Evolutionary conservation across 2,888 invertebrate genomes (phyloP), one percentile per base, ranked within the genome.

Genomic region (Lochmaea crataegi): DNA sequence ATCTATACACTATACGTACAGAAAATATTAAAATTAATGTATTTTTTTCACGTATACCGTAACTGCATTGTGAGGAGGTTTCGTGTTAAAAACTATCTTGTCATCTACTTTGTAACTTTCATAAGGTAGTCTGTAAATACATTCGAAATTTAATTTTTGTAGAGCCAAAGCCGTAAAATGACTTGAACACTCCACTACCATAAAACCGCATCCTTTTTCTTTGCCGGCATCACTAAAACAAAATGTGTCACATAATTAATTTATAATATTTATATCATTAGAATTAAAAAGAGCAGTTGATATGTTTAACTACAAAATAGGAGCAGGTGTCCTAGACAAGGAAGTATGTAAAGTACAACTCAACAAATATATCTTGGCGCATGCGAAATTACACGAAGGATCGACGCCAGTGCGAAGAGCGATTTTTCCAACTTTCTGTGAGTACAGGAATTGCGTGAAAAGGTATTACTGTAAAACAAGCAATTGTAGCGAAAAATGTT

Each of bases 131-230:
- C 88, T 87, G 84, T 91, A 93, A 66, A 92, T 89, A 82, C 90
- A 90, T 51, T 91, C 90, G 85, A 94, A 94, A 57, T 94, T 94
- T 32, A 92, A 86, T 79, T 91, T 90, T 76, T 91, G 91, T 66
- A 94, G 91, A 0, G 94, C 91, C 83, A 90, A 90, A 0, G 94
- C 94, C 1, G 94, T 94, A 85, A 90, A 95, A 73, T 91, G 90
- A 81, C 94, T 95, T 6, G 93, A 92, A 74, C 94, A 94, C 79
- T 94, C 92, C 57, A 92, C 90, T 38, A 94, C 89, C 73, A 94
- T 89, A 9, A 94, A 86, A 70, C 88, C 87, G 75, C 90, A 89
- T 32, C 89, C 88, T 66, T 86, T 84, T 70, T 90, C 87, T 75
- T 84, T 86, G 38, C 89, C 90, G 16, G 90, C 83, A 73, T 90